Percentiles rank a stretch among this genome's conserved stretches.
Conservation (phyloP, 2,113 vertebrate genomes). For the Brachionichthys hirsutus region DNA sequence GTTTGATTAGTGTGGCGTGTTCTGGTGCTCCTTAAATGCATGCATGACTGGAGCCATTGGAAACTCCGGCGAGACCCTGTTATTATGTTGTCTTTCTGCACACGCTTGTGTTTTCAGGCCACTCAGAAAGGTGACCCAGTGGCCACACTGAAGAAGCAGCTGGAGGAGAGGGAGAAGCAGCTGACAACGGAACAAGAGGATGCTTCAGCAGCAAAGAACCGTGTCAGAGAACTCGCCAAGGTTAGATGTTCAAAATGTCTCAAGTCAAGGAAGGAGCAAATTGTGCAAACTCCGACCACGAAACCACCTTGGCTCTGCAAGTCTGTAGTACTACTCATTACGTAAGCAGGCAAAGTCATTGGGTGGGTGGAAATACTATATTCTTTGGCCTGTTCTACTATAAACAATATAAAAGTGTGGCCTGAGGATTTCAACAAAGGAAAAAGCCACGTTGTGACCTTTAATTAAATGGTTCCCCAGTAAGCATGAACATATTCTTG, state of each 20-base stretch:
- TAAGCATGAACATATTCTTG: neutral
- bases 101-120: constrained; percentile 75
- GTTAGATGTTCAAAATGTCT: constrained; percentile 58
- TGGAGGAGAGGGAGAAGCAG: constrained; percentile 92
- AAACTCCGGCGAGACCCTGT: neutral
- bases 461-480: neutral
- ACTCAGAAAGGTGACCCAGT: constrained; percentile 90
- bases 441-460: too few relatives aligned
- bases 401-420: neutral
- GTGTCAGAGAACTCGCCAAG: constrained; percentile 87
- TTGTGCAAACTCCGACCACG: neutral
- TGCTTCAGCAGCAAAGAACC: constrained; percentile 79
- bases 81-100: neutral
- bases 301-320: too few relatives aligned
- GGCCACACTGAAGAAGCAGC: constrained; percentile 85
- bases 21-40: neutral
- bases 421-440: too few relatives aligned
- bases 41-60: neutral
- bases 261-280: too few relatives aligned
- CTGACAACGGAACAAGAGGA: constrained; percentile 87
- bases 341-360: too few relatives aligned
- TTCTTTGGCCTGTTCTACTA: too few relatives aligned
- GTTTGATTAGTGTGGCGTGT: neutral
- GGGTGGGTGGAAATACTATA: too few relatives aligned
- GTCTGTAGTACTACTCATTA: too few relatives aligned